Conservation (phyloP, 2,888 invertebrate genomes). For the Ctenicera cuprea region DNA sequence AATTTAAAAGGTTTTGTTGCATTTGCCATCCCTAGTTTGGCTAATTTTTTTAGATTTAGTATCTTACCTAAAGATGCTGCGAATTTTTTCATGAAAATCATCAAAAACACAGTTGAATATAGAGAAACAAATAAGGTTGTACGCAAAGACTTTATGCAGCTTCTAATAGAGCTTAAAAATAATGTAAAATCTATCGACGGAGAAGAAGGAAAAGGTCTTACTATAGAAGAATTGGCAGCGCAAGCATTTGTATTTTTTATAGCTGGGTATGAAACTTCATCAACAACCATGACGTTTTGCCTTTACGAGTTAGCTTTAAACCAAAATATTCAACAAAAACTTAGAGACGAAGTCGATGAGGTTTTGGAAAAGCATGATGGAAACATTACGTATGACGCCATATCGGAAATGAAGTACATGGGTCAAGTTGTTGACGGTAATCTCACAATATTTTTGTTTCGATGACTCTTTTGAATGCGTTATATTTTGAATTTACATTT, state of each 20-base stretch:
- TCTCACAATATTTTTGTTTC: constrained; percentile 16
- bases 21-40: constrained; percentile 1
- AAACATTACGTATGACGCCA: constrained; percentile 66
- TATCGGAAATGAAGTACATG: constrained; percentile 68
- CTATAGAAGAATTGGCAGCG: constrained; percentile 9
- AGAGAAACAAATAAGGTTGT: constrained; percentile 22
- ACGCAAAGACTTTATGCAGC: constrained; percentile 30
- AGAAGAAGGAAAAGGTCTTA: background rate
- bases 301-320: constrained; percentile 68
- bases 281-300: constrained; percentile 67
- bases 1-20: constrained; percentile 41
- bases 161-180: constrained; percentile 21
- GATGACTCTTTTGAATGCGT: too few species aligned
- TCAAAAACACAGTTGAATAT: constrained; percentile 14
- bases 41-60: constrained; percentile 5
- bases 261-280: constrained; percentile 71
- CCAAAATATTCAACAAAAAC: constrained; percentile 66
- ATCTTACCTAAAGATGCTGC: background rate
- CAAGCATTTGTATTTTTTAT: constrained; percentile 53
- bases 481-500: too few species aligned
- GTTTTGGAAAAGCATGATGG: constrained; percentile 59
- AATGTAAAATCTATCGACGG: background rate
- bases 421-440: constrained; percentile 66
- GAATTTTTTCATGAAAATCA: constrained; percentile 10
- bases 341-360: constrained; percentile 64